These are phyloP conservation scores for Garrulus glandarius DNA, from an alignment of 2,797 vertebrate genomes.

Conservation along the genomic window DNA sequence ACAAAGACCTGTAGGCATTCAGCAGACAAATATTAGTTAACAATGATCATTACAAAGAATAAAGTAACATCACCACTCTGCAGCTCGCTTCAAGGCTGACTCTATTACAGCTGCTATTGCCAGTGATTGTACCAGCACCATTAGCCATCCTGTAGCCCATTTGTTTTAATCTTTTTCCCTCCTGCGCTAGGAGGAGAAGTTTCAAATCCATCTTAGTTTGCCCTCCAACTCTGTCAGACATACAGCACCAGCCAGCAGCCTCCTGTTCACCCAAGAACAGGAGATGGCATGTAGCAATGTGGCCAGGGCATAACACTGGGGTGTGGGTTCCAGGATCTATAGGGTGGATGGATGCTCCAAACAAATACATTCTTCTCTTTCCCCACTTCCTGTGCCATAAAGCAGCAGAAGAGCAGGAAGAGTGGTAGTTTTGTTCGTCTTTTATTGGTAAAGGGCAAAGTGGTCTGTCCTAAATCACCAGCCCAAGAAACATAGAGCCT, in stretches of 20 bases:
- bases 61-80: not conserved
- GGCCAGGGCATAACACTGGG: not conserved
- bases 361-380: not conserved
- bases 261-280: not conserved
- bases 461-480: not conserved
- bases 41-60: not conserved
- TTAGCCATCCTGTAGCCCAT: not conserved
- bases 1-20: conserved; percentile 6
- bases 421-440: not conserved
- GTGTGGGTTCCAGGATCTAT: not conserved
- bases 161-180: conserved; percentile 15
- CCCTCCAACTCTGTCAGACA: not conserved
- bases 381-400: rapidly evolving
- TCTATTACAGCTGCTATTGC: conserved; percentile 2
- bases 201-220: conserved; percentile 25
- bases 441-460: not conserved
- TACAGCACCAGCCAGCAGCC: not conserved
- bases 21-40: conserved; percentile 46
- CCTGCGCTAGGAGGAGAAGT: not conserved
- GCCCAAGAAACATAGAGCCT: not conserved
- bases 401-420: not conserved
- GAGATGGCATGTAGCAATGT: not conserved
- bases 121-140: not conserved
- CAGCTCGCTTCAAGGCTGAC: conserved; percentile 8
- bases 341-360: not conserved